Base-by-base conservation (phyloP, 2,888 invertebrate genomes). In the Nezara viridula region DNA sequence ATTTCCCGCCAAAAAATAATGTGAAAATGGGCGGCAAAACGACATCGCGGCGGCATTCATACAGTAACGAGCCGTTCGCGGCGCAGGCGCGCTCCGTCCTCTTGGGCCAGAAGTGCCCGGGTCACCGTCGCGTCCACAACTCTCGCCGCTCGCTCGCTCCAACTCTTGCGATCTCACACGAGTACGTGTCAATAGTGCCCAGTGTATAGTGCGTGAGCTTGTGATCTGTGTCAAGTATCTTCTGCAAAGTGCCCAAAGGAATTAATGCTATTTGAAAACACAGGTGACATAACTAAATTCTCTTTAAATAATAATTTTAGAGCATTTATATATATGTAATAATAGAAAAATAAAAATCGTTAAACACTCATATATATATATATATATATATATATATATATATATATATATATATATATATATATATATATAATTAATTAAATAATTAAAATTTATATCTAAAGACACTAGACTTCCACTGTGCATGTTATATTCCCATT, bases 211-310 rank as follows among this genome's bases (percentile, higher is more conserved):
- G 86, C 55, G 40, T 55, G 55, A 86, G 21, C 50, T 60, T 40
- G 52, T 86, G 86, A 40, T 86, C 86, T 86, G 50, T 86, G 86
- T 9, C n/a, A 55, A 60, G 10, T 16, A 27, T 49, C 44, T 24
- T n/a, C 44, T 60, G 32, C 86, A 49, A 49, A 32, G 52, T 40
- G 40, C n/a, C 55, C 52, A 50, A n/a, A 50, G 86, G 86, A 86
- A 86, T 86, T 86, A 52, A 86, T 86, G 86, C 40, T 86, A 86
- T 50, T 86, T 24, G 86, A 86, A 86, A 86, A 86, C 27, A 40
- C 50, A 52, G 44, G 86, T 86, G 52, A 86, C 16, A 7, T 24
- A 27, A 14, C 12, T 14, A 14, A 7, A n/a, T 27, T 27, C 4
- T 16, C 4, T 27, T 60, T 27, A 2, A 60, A 32, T 60, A 14